Evolutionary conservation across 2,113 vertebrate genomes (phyloP), one percentile per base, ranked within the genome.

Genomic region (Elephantulus edwardii): DNA sequence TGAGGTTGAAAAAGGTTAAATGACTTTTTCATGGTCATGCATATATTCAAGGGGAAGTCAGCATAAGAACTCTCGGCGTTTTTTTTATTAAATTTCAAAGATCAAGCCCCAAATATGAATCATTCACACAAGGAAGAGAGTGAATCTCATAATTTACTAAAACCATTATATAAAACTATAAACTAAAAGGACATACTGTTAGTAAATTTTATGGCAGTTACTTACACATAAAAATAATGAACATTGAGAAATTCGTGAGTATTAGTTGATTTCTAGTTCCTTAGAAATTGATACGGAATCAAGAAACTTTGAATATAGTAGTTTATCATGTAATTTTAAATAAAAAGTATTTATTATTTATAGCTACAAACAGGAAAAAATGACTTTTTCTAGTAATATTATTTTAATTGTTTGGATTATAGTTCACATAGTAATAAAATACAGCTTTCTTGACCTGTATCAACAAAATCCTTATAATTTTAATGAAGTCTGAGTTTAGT

Each of bases 41-140:
- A 86, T 89, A 78, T 72, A 72, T 91, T 75, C 66, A 91, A 48
- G 11, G 68, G n/a, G 54, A 72, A 66, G 33, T 74, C 60, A 40
- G 50, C 28, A 16, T 2, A 71, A 50, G 16, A 66, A 68, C 26
- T 24, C 68, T 38, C 16, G 5, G n/a, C n/a, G n/a, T n/a, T 33
- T 81, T 56, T 28, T 48, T 84, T 84, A 9, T 16, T 33, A 9
- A 26, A 62, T 19, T 71, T 71, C 38, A 48, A 44, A 54, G 13
- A 64, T 62, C 40, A 93, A 16, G 20, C 33, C 1, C 56, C 40
- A 77, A 46, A 76, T 26, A 60, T 26, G 14, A 89, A 26, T 64
- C 64, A 76, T 4, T 26, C 10, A 48, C 24, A 48, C 6, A 38
- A 26, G 50, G 28, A 6, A 0, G 28, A 52, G 60, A 82, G 19